Percentiles rank a stretch among this genome's conserved stretches.
Evolutionary conservation across 2,888 invertebrate species (phyloP).

Genomic region (Stenoptilia bipunctidactyla): DNA sequence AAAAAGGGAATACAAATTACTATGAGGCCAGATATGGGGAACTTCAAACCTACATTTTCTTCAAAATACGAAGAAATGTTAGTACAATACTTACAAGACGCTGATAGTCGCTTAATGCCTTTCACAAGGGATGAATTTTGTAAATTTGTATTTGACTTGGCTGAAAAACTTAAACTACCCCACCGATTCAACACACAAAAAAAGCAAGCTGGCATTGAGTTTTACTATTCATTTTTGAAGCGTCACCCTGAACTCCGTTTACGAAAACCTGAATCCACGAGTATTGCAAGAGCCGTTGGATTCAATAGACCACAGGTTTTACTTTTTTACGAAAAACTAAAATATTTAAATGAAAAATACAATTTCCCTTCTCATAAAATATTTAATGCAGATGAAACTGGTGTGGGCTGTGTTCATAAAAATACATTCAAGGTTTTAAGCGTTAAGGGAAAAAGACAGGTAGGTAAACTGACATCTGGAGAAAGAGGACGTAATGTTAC

Average conservation of each 20-base stretch:
- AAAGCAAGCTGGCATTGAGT: slow-evolving; percentile 9
- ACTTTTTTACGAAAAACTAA: slow-evolving; percentile 14
- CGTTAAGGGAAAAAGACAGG: slow-evolving; percentile 12
- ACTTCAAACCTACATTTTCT: slow-evolving; percentile 13
- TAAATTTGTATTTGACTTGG: slow-evolving; percentile 7
- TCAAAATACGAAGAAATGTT: slow-evolving; percentile 13
- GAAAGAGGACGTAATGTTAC: slow-evolving; percentile 17
- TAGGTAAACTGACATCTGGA: slow-evolving; percentile 17
- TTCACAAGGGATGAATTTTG: slow-evolving; percentile 12
- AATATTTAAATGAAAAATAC: slow-evolving; percentile 11
- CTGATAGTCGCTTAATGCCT: slow-evolving; percentile 12
- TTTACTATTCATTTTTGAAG: slow-evolving; percentile 13
- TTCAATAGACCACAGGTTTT: slow-evolving; percentile 19
- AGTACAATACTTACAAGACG: slow-evolving; percentile 12
- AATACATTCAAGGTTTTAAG: slow-evolving; percentile 16
- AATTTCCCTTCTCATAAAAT: slow-evolving; percentile 18
- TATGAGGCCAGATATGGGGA: slow-evolving; percentile 6
- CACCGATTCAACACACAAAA: slow-evolving; percentile 12
- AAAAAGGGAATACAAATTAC: slow-evolving; percentile 15
- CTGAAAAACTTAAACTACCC: slow-evolving; percentile 11
- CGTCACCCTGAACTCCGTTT: slow-evolving; percentile 12
- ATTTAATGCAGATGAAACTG: slow-evolving; percentile 21
- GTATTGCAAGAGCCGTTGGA: slow-evolving; percentile 14
- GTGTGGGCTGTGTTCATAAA: slow-evolving; percentile 16
- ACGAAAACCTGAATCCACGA: slow-evolving; percentile 16